Conservation (phyloP, 2,888 invertebrate genomes). For the Stictocephala bisonia region DNA sequence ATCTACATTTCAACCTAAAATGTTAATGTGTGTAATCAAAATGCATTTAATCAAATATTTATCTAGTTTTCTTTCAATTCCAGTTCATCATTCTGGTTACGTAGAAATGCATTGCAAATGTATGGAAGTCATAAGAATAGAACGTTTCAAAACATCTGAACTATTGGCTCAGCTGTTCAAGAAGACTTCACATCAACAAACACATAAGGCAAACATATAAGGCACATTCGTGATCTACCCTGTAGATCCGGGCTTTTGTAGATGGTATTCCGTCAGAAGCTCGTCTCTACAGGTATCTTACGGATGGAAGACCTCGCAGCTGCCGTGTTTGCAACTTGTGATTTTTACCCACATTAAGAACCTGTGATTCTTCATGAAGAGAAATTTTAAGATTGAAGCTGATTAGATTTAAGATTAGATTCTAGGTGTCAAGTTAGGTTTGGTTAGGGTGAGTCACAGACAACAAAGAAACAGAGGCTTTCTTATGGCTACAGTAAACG, state of each 20-base stretch:
- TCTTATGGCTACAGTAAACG: too few species aligned
- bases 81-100: too few species aligned
- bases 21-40: too few species aligned
- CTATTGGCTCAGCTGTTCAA: too few species aligned
- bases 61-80: too few species aligned
- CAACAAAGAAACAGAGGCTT: not conserved
- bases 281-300: slow-evolving; percentile 99
- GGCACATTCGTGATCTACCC: slow-evolving; percentile 99
- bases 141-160: too few species aligned
- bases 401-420: not conserved
- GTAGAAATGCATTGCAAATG: too few species aligned
- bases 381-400: not conserved
- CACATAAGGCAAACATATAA: slow-evolving; percentile 48
- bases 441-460: not conserved
- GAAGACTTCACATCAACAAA: too few species aligned
- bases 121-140: too few species aligned
- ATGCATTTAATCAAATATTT: too few species aligned
- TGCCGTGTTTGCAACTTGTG: slow-evolving; percentile 22
- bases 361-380: slow-evolving; percentile 47
- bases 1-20: too few species aligned
- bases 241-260: slow-evolving; percentile 99
- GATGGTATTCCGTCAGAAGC: slow-evolving; percentile 90
- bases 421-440: not conserved
- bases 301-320: slow-evolving; percentile 79
- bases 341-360: slow-evolving; percentile 39